These are phyloP conservation scores for Hirudo medicinalis DNA, from an alignment of 1,140 invertebrate species.

Conservation along the genomic window DNA sequence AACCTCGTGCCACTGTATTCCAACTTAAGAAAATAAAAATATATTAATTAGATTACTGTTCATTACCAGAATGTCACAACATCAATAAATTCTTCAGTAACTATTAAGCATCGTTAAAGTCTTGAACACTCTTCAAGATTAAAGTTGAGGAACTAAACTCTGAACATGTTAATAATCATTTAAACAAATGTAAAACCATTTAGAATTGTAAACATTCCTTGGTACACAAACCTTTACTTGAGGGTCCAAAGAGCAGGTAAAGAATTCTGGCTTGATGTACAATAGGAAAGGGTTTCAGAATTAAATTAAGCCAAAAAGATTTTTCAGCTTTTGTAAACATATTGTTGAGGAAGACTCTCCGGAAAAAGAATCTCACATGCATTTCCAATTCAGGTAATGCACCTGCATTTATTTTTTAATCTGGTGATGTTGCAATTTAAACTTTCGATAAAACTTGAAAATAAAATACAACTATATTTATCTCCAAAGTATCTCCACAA, in stretches of 20 bases:
- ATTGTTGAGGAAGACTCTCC: constrained; percentile 35
- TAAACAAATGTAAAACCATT: too few species aligned
- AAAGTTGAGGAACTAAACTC: not conserved
- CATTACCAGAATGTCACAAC: not conserved
- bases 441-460: not conserved
- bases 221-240: constrained; percentile 28
- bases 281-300: constrained; percentile 38
- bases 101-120: too few species aligned
- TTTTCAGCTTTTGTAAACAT: constrained; percentile 31
- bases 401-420: constrained; percentile 26
- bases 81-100: too few species aligned
- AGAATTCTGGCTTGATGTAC: constrained; percentile 37
- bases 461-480: not conserved
- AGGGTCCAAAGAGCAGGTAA: constrained; percentile 36
- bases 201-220: too few species aligned
- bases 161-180: not conserved
- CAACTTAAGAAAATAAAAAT: constrained; percentile 26
- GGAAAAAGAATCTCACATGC: constrained; percentile 32
- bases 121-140: too few species aligned
- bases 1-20: constrained; percentile 37
- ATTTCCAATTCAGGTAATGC: constrained; percentile 29
- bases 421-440: not conserved
- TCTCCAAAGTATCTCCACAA: too few species aligned
- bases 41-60: not conserved
- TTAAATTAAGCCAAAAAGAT: constrained; percentile 37